Evolutionary conservation across 2,113 vertebrate genomes (phyloP).

Genomic region (Ctenodactylus gundi): DNA sequence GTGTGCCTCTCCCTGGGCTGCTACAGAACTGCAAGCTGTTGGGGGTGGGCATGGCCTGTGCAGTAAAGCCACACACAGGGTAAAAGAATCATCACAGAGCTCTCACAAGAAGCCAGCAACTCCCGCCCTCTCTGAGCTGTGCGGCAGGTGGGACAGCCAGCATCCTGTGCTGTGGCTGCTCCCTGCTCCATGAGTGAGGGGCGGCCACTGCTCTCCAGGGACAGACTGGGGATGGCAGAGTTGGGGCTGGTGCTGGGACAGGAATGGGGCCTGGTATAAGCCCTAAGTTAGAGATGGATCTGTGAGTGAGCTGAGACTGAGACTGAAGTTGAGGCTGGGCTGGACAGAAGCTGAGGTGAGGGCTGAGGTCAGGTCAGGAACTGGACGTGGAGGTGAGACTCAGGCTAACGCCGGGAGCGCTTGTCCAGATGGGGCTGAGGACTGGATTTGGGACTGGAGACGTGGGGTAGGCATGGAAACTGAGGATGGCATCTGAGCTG

Average conservation of each 20-base stretch:
- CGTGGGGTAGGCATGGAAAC: not conserved
- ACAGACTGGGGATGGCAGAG: not conserved
- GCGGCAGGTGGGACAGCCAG: not conserved
- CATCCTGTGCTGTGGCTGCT: not conserved
- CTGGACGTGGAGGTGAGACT: not conserved
- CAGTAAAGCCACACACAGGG: not conserved
- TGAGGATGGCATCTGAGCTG: not conserved
- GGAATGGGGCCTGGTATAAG: not conserved
- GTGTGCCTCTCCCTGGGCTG: not conserved
- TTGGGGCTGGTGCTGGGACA: not conserved
- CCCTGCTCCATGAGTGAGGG: not conserved
- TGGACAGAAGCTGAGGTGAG: not conserved
- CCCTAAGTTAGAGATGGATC: not conserved
- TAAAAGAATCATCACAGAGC: not conserved
- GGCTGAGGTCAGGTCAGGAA: not conserved
- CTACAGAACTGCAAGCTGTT: not conserved
- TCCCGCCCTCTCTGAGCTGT: not conserved
- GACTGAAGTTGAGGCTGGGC: not conserved
- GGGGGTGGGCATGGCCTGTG: not conserved
- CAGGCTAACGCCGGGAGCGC: not conserved
- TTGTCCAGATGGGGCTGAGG: not conserved
- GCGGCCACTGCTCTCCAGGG: not conserved
- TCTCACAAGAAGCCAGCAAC: not conserved
- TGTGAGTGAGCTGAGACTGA: not conserved
- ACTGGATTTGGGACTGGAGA: not conserved